Evolutionary conservation across 2,113 vertebrate genomes (phyloP).

Genomic region (Cryptomyrus ogoouensis): DNA sequence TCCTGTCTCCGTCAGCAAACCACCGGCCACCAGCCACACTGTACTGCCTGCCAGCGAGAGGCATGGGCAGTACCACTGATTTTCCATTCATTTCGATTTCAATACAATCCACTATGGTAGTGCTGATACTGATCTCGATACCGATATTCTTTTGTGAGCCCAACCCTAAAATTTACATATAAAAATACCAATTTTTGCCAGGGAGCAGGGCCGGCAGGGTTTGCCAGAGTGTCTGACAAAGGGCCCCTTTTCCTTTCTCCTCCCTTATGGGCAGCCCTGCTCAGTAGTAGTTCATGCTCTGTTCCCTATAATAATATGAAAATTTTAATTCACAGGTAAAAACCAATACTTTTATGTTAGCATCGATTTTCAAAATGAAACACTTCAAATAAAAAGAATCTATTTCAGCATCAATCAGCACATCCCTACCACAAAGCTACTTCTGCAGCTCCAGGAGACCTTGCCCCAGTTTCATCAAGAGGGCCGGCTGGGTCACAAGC

Average conservation of each 20-base stretch:
- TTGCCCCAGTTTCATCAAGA: no score
- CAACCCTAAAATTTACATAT: no score
- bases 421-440: neutral
- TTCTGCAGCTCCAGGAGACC: neutral
- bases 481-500: neutral
- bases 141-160: no score
- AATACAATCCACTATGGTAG: no score
- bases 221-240: neutral
- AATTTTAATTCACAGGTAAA: neutral
- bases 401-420: neutral
- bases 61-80: neutral
- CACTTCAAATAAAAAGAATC: neutral
- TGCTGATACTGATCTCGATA: no score
- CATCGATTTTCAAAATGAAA: neutral
- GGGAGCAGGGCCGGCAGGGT: neutral
- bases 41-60: neutral
- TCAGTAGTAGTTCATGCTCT: neutral
- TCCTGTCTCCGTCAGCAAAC: neutral
- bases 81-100: neutral
- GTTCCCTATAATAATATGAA: neutral
- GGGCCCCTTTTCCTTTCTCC: neutral
- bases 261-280: neutral
- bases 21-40: neutral
- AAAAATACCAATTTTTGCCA: neutral
- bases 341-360: neutral